phyloP scores from a whole-genome alignment of 2,888 invertebrate species.

The Eupithecia subfuscata region DNA sequence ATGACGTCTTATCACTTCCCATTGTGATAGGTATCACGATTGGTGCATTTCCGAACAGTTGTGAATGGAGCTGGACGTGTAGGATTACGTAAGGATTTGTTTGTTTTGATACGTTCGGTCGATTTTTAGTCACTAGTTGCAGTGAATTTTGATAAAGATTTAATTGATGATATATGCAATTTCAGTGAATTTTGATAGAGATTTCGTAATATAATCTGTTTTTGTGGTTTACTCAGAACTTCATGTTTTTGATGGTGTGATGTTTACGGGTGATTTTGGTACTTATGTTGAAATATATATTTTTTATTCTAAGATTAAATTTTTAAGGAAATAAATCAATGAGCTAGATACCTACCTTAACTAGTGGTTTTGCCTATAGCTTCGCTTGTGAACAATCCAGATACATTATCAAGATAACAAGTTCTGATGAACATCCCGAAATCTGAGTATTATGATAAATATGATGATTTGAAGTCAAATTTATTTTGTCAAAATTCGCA shows the following conservation, averaged over 20 bases:
- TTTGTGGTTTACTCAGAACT: neutral
- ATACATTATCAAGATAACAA: neutral
- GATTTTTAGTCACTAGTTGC: neutral
- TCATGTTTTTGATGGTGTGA: neutral
- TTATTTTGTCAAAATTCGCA: neutral
- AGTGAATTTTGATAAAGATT: neutral
- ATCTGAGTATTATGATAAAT: neutral
- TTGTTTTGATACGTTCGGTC: neutral
- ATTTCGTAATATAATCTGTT: neutral
- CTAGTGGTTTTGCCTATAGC: neutral
- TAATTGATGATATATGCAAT: neutral
- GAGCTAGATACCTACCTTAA: neutral
- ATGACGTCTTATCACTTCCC: slow-evolving; percentile 51
- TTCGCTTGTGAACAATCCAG: neutral
- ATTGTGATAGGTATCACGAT: slow-evolving; percentile 55
- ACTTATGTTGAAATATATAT: no score
- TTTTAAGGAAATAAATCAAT: no score
- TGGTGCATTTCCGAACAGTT: slow-evolving; percentile 37
- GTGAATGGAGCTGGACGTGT: slow-evolving; percentile 12
- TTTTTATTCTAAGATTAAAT: no score
- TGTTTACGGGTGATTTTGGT: neutral
- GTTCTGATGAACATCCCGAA: neutral
- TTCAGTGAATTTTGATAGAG: neutral
- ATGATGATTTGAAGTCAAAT: neutral
- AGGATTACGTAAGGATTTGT: neutral